Evolutionary conservation across 2,113 vertebrate species (phyloP).

Genomic region (Bos taurus): DNA sequence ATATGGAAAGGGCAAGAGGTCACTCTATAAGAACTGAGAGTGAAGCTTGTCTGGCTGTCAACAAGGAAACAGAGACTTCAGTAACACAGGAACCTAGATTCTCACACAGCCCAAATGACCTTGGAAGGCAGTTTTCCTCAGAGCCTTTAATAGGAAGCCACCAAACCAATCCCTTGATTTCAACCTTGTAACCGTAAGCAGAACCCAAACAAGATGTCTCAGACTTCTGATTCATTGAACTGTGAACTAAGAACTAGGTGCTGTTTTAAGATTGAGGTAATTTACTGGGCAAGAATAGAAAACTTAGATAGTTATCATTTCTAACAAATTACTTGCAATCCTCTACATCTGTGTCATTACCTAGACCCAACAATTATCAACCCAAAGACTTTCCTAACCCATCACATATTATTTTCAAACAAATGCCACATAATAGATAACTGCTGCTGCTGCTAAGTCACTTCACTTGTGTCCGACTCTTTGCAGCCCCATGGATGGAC

Average conservation of each 20-base stretch:
- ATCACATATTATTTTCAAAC: neutral
- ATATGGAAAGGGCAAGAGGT: neutral
- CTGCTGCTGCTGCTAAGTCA: neutral
- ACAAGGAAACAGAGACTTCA: neutral
- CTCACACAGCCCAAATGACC: neutral
- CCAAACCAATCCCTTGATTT: neutral
- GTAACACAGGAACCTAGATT: neutral
- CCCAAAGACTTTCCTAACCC: neutral
- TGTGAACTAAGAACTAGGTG: neutral
- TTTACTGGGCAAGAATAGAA: neutral
- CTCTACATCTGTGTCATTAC: neutral
- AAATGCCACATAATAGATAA: neutral
- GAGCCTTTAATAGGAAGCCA: neutral
- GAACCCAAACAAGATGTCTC: neutral
- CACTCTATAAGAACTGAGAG: neutral
- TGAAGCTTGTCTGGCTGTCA: neutral
- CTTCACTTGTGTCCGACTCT: neutral
- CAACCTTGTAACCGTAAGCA: neutral
- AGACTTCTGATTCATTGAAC: neutral
- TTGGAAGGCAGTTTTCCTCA: neutral
- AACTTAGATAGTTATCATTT: neutral
- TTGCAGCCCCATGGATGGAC: neutral
- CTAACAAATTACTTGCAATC: neutral
- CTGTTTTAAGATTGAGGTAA: neutral
- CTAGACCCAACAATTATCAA: neutral